These are phyloP conservation scores for Trichogramma pretiosum DNA, from an alignment of 1,140 invertebrate species.

Conservation along the genomic window DNA sequence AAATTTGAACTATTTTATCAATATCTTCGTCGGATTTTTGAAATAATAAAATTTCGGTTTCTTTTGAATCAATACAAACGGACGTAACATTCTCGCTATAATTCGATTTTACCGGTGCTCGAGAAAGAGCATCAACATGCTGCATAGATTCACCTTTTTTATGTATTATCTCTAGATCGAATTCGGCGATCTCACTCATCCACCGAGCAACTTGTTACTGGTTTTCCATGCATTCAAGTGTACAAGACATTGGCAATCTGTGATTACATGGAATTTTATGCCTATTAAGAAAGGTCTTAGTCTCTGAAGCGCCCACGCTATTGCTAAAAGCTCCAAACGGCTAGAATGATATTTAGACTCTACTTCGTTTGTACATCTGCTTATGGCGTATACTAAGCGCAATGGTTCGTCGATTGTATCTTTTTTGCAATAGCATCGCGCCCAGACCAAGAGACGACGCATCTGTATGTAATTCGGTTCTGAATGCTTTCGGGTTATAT, in stretches of 20 bases:
- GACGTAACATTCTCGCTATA: neutral
- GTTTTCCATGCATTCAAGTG: constrained; percentile 10
- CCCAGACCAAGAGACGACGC: constrained; percentile 31
- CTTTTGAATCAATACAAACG: too few species aligned
- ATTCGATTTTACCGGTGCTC: neutral
- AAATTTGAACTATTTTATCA: too few species aligned
- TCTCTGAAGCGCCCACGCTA: neutral
- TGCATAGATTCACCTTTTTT: constrained; percentile 7
- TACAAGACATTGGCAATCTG: constrained; percentile 13
- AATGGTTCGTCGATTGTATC: neutral
- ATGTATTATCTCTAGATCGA: constrained; percentile 1
- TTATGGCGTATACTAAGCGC: constrained; percentile 14
- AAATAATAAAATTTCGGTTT: constrained; percentile 9
- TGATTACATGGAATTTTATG: constrained; percentile 12
- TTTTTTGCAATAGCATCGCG: constrained; percentile 33
- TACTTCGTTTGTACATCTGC: constrained; percentile 14
- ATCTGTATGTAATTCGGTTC: constrained; percentile 27
- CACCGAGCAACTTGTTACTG: constrained; percentile 2
- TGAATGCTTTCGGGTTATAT: constrained; percentile 25
- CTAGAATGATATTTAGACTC: constrained; percentile 21
- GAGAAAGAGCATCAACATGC: constrained; percentile 13
- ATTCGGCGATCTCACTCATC: neutral
- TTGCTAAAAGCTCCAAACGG: constrained; percentile 20
- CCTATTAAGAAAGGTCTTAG: neutral
- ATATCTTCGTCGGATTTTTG: constrained; percentile 9